Evolutionary conservation across 2,888 invertebrate genomes (phyloP), one percentile per base, ranked within the genome.

Genomic region (Ophioninae sp.): DNA sequence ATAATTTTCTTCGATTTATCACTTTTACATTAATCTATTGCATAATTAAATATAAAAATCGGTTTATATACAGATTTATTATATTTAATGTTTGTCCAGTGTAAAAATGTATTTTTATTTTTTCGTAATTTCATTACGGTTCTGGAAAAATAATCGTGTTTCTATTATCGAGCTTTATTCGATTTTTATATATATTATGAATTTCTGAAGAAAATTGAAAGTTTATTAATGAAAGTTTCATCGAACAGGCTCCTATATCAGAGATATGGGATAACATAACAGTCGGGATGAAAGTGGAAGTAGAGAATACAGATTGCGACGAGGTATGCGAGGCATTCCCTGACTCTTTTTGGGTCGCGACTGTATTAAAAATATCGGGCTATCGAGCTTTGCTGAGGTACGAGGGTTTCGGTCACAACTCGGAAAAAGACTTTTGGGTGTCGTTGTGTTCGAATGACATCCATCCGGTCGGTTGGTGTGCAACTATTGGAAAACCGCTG

Each of bases 401-500:
- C 92, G 99, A 99, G 94, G 99, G 99, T 7, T 98, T 98, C 92
- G 98, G 97, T 41, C 95, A 95, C 85, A 97, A 98, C 91, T 94
- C 95, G 79, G 95, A 96, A 39, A 97, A 97, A 93, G 99, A 99
- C 93, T 99, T 99, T 93, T 99, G 99, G 99, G 96, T 99, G 6
- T 98, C 98, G 89, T 94, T 99, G 72, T 98, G 98, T 93, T 97
- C 97, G 83, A 96, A 97, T 23, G 96, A 97, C 91, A 97, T 99
- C n/a, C 98, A 99, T 93, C 98, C 98, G 20, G 98, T 99, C 6
- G 99, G 99, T 7, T 99, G 99, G 99, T 99, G 99, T 93, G 99
- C 99, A 5, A 97, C 98, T 0, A 95, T 98, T 83, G 98, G 98
- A 44, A 98, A 98, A 92, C 98, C 98, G 1, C 94, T 99, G 9